Percentiles rank a stretch among this genome's conserved stretches.
Evolutionary conservation across 1,140 invertebrate genomes (phyloP).

Genomic region (Neodiprion pinetum): DNA sequence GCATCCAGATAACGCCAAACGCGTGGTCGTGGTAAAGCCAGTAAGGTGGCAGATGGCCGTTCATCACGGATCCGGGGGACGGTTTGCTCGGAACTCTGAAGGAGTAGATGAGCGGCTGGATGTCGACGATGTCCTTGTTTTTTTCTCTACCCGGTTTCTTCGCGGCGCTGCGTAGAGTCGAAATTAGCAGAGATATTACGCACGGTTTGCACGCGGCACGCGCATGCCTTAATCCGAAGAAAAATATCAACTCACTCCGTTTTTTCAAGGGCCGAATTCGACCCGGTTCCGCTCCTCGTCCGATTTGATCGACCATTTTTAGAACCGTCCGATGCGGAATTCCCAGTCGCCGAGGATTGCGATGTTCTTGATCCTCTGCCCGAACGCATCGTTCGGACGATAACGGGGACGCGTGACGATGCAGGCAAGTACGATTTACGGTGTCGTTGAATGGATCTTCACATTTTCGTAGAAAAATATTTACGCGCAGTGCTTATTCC

Average conservation of each 20-base stretch:
- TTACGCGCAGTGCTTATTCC: too few relatives aligned
- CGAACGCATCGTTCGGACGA: too few relatives aligned
- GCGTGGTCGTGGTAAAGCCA: conserved; percentile 28
- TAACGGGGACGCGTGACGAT: too few relatives aligned
- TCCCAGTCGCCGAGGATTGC: too few relatives aligned
- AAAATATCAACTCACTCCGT: not conserved
- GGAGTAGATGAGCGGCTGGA: conserved; percentile 25
- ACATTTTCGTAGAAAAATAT: too few relatives aligned
- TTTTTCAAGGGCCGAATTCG: not conserved
- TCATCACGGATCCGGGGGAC: conserved; percentile 16
- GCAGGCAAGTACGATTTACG: too few relatives aligned
- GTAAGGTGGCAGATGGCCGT: conserved; percentile 15
- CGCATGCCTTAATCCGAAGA: not conserved
- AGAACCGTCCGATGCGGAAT: too few relatives aligned
- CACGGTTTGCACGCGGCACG: too few relatives aligned
- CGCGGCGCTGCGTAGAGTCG: not conserved
- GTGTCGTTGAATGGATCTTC: too few relatives aligned
- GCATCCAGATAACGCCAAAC: conserved; percentile 29
- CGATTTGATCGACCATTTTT: too few relatives aligned
- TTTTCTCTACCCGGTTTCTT: conserved; percentile 10
- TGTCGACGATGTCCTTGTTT: conserved; percentile 16
- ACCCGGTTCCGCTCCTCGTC: not conserved
- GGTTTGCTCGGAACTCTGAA: conserved; percentile 15
- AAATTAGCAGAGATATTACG: too few relatives aligned
- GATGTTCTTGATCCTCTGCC: too few relatives aligned